A percentile compares a stretch with the other conserved stretches of the same genome.
These are phyloP conservation scores for Pyrgilauda ruficollis DNA, from an alignment of 2,113 vertebrate genomes.

Conservation along the genomic window DNA sequence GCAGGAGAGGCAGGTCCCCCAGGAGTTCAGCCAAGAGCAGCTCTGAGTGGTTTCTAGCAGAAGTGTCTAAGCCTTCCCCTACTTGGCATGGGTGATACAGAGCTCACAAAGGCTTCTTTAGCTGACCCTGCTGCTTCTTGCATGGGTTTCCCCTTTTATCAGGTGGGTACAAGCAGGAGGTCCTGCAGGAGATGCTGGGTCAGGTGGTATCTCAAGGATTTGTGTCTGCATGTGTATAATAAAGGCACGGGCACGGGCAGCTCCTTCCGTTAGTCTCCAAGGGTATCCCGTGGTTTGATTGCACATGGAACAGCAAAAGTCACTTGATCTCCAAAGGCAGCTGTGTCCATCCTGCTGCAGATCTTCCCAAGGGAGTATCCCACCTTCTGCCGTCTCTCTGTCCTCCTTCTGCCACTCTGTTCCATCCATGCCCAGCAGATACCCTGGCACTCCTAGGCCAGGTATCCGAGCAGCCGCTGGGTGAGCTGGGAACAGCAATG, in stretches of 20 bases:
- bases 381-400: not conserved
- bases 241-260: fast-evolving
- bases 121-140: not conserved
- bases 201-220: not conserved
- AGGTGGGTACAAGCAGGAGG: not conserved
- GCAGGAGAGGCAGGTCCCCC: not conserved
- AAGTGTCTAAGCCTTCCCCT: not conserved
- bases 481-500: not conserved
- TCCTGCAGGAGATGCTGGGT: not conserved
- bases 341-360: not conserved
- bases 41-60: not conserved
- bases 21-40: not conserved
- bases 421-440: not conserved
- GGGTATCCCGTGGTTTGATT: fast-evolving
- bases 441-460: fast-evolving
- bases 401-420: not conserved
- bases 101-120: not conserved
- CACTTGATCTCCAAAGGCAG: not conserved
- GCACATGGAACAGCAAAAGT: not conserved
- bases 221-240: not conserved
- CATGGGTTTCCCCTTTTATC: not conserved
- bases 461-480: fast-evolving
- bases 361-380: not conserved
- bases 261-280: not conserved
- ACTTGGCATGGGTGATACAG: not conserved